Percentiles rank a stretch among this genome's conserved stretches.
Evolutionary conservation across 2,797 vertebrate species (phyloP).

Genomic region (Sebastes minor): DNA sequence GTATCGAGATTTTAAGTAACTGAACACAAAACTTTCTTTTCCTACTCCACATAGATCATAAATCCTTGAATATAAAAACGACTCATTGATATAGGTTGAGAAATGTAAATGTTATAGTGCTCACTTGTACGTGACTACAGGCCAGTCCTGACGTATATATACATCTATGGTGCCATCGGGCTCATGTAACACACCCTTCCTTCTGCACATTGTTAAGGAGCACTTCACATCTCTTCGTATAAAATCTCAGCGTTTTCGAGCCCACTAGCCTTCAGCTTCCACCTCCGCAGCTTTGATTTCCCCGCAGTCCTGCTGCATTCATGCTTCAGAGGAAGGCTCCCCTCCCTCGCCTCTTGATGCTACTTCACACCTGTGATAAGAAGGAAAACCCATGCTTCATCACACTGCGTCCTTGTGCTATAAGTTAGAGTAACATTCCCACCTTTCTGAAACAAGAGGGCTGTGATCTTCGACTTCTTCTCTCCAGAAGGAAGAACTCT

Average conservation of each 20-base stretch:
- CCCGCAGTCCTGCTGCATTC: constrained; percentile 14
- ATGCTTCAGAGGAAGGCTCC: neutral
- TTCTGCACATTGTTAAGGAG: constrained; percentile 8
- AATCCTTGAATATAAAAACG: too few species aligned
- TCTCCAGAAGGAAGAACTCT: constrained; percentile 2
- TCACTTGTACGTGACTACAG: too few species aligned
- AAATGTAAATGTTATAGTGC: too few species aligned
- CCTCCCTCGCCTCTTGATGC: constrained; percentile 6
- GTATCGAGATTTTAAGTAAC: too few species aligned
- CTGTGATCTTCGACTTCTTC: constrained; percentile 19
- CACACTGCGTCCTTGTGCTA: neutral
- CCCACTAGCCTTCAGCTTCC: neutral
- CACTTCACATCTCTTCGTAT: neutral
- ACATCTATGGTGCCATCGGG: neutral
- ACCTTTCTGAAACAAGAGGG: neutral
- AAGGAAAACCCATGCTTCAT: neutral
- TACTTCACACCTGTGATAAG: constrained; percentile 15
- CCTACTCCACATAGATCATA: too few species aligned
- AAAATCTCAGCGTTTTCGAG: constrained; percentile 17
- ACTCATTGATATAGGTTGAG: too few species aligned
- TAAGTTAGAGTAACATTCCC: neutral
- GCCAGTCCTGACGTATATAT: too few species aligned
- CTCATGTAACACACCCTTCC: neutral
- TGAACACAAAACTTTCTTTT: too few species aligned
- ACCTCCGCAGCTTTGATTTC: constrained; percentile 40